Percentiles rank a stretch among this genome's conserved stretches.
These are phyloP conservation scores for Molossus molossus DNA, from an alignment of 2,797 vertebrate species.

Conservation along the genomic window DNA sequence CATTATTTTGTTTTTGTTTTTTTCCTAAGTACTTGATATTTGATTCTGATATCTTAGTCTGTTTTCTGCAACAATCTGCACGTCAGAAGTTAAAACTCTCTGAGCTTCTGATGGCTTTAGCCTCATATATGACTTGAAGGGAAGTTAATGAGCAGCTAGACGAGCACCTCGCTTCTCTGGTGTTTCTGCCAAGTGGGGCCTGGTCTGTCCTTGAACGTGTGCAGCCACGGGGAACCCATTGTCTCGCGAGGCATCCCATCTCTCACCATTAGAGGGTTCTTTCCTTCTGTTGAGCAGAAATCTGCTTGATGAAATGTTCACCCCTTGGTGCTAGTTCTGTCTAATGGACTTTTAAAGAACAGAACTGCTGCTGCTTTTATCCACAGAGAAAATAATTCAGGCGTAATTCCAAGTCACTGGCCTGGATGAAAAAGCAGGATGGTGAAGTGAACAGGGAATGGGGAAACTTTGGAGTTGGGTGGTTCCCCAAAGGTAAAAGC, in stretches of 20 bases:
- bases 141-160: background rate
- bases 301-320: background rate
- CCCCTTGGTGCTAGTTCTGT: background rate
- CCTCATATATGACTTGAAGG: background rate
- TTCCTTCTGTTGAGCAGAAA: background rate
- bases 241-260: background rate
- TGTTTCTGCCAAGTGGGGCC: background rate
- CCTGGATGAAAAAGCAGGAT: background rate
- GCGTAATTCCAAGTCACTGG: background rate
- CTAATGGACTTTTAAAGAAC: background rate
- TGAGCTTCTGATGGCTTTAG: constrained; percentile 35
- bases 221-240: background rate
- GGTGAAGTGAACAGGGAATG: background rate
- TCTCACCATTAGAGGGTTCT: background rate
- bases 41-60: constrained; percentile 58
- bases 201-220: background rate
- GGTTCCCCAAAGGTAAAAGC: constrained; percentile 42
- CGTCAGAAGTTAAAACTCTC: constrained; percentile 33
- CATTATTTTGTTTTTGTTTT: constrained; percentile 20
- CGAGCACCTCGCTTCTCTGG: background rate
- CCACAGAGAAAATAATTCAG: background rate
- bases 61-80: constrained; percentile 31
- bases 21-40: constrained; percentile 5
- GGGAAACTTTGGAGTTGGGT: background rate
- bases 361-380: background rate